Base-by-base conservation (phyloP, 2,113 vertebrate genomes). In the Riparia riparia region DNA sequence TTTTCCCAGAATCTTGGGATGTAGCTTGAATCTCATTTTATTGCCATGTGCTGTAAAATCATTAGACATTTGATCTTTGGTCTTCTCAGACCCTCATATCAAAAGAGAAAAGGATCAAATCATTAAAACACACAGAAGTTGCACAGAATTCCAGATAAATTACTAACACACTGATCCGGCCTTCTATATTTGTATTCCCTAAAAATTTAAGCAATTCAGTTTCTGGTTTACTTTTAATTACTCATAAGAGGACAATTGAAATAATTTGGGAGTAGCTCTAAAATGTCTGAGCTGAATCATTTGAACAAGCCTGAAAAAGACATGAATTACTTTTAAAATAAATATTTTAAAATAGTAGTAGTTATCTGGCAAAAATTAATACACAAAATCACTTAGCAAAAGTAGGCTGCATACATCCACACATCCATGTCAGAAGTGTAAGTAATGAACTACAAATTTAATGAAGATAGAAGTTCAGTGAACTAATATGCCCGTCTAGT, bases 261-360 rank as follows among this genome's bases (percentile, higher is more conserved):
- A 83, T 79, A 44, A 80, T 80, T 72, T 60, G 42, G 10, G 70
- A 91, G n/a, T 61, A 82, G 34, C 32, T 84, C 77, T 89, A 83
- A 93, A 95, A 82, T 60, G 68, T 34, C 70, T 93, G 51, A 82
- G 65, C n/a, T 87, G 91, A 93, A 54, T 94, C 71, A 95, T 64
- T 39, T 9, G 10, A 95, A 74, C 29, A 89, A 84, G 56, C 34
- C 76, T 66, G 61, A 64, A 86, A 90, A 95, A 93, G 58, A 80
- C 60, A 78, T 3, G 6, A 90, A 90, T 18, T 17, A 28, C 26
- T 73, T 72, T 32, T 61, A 17, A 34, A 91, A 86, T 29, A 90
- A 89, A 77, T 50, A 63, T 69, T 91, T 95, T 4, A 79, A 94
- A 92, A 85, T 76, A 93, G 64, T 19, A 90, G 82, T 26, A 41